A percentile compares a stretch with the other conserved stretches of the same genome.
These are phyloP conservation scores for Rhinogobius similis DNA, from an alignment of 2,113 vertebrate species.

Conservation along the genomic window DNA sequence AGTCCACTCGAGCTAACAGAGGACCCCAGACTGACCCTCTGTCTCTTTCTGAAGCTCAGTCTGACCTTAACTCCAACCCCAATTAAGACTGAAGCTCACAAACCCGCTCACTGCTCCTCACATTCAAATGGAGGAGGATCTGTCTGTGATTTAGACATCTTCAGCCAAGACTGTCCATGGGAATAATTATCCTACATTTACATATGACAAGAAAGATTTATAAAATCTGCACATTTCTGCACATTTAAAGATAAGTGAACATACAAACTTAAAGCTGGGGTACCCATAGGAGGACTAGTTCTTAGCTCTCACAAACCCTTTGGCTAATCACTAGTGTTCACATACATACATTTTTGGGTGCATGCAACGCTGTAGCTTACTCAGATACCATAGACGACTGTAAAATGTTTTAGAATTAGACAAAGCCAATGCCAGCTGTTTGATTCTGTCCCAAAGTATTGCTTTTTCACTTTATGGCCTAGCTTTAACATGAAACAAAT, in stretches of 20 bases:
- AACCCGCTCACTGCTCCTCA: neutral
- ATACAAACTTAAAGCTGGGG: neutral
- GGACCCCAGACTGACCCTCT: conserved; percentile 21
- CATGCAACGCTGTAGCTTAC: too few relatives aligned
- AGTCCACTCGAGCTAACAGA: conserved; percentile 15
- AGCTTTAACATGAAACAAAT: too few relatives aligned
- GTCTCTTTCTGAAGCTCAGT: conserved; percentile 19
- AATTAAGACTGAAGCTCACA: conserved; percentile 33
- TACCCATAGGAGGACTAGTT: neutral
- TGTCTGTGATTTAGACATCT: conserved; percentile 19
- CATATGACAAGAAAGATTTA: neutral
- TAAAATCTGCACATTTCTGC: too few relatives aligned
- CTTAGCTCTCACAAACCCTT: too few relatives aligned
- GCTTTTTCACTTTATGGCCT: too few relatives aligned
- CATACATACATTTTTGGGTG: too few relatives aligned
- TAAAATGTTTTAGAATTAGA: too few relatives aligned
- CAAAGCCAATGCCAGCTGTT: too few relatives aligned
- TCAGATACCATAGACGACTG: too few relatives aligned
- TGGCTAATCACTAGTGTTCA: too few relatives aligned
- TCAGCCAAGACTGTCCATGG: conserved; percentile 23
- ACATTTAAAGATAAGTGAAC: neutral
- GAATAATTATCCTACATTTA: conserved; percentile 18
- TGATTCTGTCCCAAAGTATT: too few relatives aligned
- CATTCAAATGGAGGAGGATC: conserved; percentile 22
- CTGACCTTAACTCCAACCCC: conserved; percentile 40